Conservation (phyloP, 2,888 invertebrate genomes). For the Hylaea fasciaria region DNA sequence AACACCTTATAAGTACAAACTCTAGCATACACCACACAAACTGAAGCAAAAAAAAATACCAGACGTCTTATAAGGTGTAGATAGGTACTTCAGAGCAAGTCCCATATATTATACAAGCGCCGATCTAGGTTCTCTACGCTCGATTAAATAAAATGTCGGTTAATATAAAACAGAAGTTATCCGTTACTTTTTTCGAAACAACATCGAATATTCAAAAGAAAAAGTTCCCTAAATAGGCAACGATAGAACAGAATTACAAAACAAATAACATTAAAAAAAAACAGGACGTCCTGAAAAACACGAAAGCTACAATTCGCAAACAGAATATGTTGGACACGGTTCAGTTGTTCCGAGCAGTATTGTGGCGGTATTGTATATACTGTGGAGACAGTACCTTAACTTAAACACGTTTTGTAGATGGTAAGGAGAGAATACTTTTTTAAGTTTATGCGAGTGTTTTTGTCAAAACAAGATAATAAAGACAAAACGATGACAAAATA, state of each 20-base stretch:
- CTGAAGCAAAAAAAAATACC: no score
- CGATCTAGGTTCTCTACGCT: no score
- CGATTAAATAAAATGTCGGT: no score
- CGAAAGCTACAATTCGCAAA: constrained; percentile 70
- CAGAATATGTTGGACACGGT: constrained; percentile 78
- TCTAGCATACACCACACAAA: no score
- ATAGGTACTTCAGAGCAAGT: no score
- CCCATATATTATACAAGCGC: no score
- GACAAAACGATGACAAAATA: no score
- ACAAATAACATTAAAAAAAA: constrained; percentile 66
- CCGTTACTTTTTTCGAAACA: not conserved
- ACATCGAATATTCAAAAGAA: not conserved
- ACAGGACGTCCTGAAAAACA: constrained; percentile 65
- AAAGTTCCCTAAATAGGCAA: constrained; percentile 9
- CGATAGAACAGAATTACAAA: constrained; percentile 48
- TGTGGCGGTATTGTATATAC: constrained; percentile 43
- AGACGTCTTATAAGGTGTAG: no score
- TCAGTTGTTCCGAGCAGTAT: constrained; percentile 77
- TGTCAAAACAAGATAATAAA: no score
- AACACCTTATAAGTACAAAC: no score
- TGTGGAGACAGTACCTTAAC: constrained; percentile 10
- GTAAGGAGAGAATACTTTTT: not conserved
- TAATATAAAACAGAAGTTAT: no score
- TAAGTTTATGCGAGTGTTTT: no score
- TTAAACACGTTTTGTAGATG: not conserved